Conservation (phyloP, 2,113 vertebrate genomes). For the Notechis scutatus region DNA sequence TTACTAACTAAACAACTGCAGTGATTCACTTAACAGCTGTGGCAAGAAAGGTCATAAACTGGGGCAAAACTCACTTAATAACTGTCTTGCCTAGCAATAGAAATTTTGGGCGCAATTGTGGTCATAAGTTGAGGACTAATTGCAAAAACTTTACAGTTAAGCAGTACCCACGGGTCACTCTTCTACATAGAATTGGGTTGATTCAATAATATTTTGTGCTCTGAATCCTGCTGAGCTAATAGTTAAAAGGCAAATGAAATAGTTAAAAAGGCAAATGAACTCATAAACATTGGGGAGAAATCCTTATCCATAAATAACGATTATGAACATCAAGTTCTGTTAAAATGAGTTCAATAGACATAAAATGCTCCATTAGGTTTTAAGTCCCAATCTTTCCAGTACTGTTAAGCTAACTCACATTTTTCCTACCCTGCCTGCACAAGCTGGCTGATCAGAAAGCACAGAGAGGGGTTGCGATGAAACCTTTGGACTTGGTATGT, state of each 20-base stretch:
- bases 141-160: background rate
- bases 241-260: background rate
- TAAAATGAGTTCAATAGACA: background rate
- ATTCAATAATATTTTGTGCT: background rate
- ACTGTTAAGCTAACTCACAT: background rate
- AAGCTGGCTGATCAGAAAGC: background rate
- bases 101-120: background rate
- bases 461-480: background rate
- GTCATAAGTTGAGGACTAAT: background rate
- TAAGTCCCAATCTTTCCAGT: background rate
- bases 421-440: background rate
- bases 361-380: background rate
- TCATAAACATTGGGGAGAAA: background rate
- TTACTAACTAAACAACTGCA: background rate
- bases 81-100: background rate
- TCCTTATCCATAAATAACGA: background rate
- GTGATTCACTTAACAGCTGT: background rate
- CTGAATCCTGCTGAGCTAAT: background rate
- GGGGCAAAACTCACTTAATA: background rate
- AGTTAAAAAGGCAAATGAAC: background rate
- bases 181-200: background rate
- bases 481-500: background rate
- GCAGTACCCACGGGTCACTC: background rate
- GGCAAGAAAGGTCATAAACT: background rate
- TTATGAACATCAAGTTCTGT: background rate